These are phyloP conservation scores for Vombatus ursinus DNA, from an alignment of 2,113 vertebrate species.

Conservation along the genomic window DNA sequence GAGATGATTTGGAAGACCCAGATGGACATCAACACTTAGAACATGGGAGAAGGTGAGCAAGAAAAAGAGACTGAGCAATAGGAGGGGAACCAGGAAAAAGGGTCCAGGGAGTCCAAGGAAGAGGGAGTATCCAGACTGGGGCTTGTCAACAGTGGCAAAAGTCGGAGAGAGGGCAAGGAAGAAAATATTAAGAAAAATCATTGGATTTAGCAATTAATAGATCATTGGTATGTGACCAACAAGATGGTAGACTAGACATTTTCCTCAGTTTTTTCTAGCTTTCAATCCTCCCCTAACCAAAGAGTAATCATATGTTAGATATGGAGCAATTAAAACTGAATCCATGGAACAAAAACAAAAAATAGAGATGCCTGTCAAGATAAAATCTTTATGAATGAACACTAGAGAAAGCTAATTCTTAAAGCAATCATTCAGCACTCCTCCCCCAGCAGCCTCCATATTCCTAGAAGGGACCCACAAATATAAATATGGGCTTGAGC, in stretches of 20 bases:
- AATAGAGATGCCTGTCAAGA: not conserved
- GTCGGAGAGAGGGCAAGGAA: not conserved
- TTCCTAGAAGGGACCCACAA: not conserved
- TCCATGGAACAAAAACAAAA: not conserved
- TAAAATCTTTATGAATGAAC: not conserved
- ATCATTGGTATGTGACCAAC: not conserved
- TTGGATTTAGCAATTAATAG: not conserved
- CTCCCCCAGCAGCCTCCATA: not conserved
- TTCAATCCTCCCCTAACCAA: not conserved
- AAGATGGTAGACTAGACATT: not conserved
- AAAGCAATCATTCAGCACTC: not conserved
- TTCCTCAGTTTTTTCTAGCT: not conserved
- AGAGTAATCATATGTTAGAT: not conserved
- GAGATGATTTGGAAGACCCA: not conserved
- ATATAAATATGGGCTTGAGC: not conserved
- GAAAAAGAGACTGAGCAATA: not conserved
- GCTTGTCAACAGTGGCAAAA: not conserved
- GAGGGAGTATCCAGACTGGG: not conserved
- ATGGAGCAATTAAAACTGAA: not conserved
- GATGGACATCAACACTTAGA: not conserved
- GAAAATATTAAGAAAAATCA: not conserved
- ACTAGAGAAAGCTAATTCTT: not conserved
- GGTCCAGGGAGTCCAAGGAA: not conserved
- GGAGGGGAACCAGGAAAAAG: not conserved
- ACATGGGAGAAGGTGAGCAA: not conserved